These are phyloP conservation scores for Athrips mouffetella DNA, from an alignment of 2,888 invertebrate species.

Conservation along the genomic window DNA sequence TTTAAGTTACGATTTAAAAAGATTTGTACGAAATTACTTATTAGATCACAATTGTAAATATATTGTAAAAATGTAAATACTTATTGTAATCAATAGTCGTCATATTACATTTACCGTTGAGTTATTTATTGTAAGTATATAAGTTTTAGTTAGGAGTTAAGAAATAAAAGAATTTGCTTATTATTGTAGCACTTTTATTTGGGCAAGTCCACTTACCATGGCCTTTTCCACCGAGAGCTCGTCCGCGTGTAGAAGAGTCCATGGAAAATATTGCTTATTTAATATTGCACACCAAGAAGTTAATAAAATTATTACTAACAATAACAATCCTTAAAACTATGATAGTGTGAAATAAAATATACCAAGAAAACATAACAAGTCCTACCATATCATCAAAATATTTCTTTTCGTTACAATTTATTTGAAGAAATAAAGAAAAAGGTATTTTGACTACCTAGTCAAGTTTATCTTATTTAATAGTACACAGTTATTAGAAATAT, in stretches of 20 bases:
- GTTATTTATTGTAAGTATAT: conserved; percentile 2
- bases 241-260: conserved; percentile 69
- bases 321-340: conserved; percentile 31
- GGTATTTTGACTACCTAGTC: conserved; percentile 4
- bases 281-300: conserved; percentile 55
- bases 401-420: background rate
- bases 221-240: conserved; percentile 69
- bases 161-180: conserved; percentile 43
- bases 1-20: too few relatives aligned
- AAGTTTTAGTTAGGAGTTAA: conserved; percentile 18
- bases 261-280: conserved; percentile 71
- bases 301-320: conserved; percentile 37
- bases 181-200: conserved; percentile 55
- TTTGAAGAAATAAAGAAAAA: background rate
- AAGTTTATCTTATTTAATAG: conserved; percentile 1
- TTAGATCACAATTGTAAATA: too few relatives aligned
- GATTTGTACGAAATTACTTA: too few relatives aligned
- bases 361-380: conserved; percentile 22
- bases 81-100: too few relatives aligned
- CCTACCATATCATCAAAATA: conserved; percentile 15
- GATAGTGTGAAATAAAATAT: conserved; percentile 24
- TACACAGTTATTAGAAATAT: background rate
- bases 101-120: too few relatives aligned
- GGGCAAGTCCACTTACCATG: conserved; percentile 69
- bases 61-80: too few relatives aligned